A percentile compares a stretch with the other conserved stretches of the same genome.
Conservation (phyloP, 2,113 vertebrate genomes). For the Coregonus clupeaformis region DNA sequence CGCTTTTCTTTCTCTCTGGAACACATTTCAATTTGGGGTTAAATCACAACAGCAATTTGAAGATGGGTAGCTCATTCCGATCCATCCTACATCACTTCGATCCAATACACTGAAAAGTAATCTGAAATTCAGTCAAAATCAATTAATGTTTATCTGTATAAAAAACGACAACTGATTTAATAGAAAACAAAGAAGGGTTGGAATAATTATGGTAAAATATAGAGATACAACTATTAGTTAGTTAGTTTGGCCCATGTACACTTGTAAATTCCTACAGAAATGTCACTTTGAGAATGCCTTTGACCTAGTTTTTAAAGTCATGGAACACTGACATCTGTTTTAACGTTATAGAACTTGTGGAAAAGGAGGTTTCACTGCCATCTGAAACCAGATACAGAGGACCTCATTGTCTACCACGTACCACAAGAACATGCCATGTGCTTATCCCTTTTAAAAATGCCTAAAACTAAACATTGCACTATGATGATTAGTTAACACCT, state of each 20-base stretch:
- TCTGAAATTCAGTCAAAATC: too few species aligned
- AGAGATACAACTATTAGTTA: too few species aligned
- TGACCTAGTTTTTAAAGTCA: conserved; percentile 22
- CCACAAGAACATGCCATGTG: conserved; percentile 11
- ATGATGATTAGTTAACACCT: too few species aligned
- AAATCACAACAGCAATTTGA: conserved; percentile 5
- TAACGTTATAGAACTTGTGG: conserved; percentile 35
- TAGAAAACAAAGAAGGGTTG: too few species aligned
- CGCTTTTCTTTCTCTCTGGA: background rate
- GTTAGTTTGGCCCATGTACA: too few species aligned
- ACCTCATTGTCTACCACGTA: conserved; percentile 38
- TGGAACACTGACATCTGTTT: conserved; percentile 57
- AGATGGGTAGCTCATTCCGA: background rate
- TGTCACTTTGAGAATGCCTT: background rate
- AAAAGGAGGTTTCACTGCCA: conserved; percentile 42
- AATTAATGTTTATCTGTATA: background rate
- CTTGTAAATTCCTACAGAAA: too few species aligned
- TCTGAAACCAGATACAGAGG: conserved; percentile 19
- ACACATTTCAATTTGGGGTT: background rate
- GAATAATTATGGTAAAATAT: too few species aligned
- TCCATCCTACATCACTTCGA: background rate
- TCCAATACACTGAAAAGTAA: background rate
- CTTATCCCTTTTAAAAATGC: conserved; percentile 8
- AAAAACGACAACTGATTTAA: too few species aligned
- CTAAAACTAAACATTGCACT: conserved; percentile 24